Percentiles rank a stretch among this genome's conserved stretches.
Conservation (phyloP, 2,113 vertebrate genomes). For the Forbesichthys agassizii region DNA sequence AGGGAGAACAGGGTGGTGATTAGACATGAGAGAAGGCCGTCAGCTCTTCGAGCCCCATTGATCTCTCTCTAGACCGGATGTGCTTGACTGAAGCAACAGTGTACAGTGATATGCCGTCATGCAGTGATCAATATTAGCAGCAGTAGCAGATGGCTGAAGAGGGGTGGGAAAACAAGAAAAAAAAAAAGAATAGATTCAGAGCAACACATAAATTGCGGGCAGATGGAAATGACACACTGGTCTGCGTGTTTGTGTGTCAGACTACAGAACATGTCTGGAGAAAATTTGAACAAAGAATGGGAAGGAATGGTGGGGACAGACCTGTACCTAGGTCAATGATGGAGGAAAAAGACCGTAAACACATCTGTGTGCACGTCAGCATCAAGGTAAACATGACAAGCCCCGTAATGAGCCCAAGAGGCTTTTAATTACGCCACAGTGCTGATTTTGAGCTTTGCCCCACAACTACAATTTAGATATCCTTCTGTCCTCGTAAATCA, state of each 20-base stretch:
- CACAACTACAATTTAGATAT: too few species aligned
- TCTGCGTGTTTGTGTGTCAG: not conserved
- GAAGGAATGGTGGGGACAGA: too few species aligned
- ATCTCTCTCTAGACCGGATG: not conserved
- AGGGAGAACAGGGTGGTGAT: not conserved
- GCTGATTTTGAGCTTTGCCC: too few species aligned
- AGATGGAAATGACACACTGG: conserved; percentile 32
- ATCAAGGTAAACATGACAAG: not conserved
- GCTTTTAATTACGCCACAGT: too few species aligned
- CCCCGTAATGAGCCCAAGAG: too few species aligned
- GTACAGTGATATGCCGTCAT: conserved; percentile 11
- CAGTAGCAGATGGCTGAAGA: conserved; percentile 22
- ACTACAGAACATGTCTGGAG: too few species aligned
- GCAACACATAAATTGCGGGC: conserved; percentile 40
- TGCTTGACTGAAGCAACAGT: conserved; percentile 11
- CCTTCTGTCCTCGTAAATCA: too few species aligned
- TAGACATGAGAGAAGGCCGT: conserved; percentile 1
- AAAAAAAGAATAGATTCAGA: not conserved
- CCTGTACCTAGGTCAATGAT: too few species aligned
- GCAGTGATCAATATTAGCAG: conserved; percentile 27
- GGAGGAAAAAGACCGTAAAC: too few species aligned
- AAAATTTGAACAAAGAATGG: too few species aligned
- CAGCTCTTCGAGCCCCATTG: not conserved
- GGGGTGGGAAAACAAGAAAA: not conserved
- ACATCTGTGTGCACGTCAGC: conserved; percentile 34